Conservation (phyloP, 2,888 invertebrate species). For the Apamea anceps region DNA sequence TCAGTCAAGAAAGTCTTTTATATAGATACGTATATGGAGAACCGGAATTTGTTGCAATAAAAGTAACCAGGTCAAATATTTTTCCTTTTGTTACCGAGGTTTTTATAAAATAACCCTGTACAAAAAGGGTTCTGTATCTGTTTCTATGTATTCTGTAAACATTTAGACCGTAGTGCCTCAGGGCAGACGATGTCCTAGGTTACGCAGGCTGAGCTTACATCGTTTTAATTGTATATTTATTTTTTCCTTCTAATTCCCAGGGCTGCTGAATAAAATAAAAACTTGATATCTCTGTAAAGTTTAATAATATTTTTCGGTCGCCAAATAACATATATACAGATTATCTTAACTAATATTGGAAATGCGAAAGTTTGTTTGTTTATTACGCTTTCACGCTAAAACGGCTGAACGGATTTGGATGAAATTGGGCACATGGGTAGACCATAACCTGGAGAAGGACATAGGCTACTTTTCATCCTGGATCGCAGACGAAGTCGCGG, state of each 20-base stretch:
- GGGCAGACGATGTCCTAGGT: conserved; percentile 11
- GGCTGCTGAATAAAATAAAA: conserved; percentile 33
- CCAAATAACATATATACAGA: conserved; percentile 8
- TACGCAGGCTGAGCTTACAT: conserved; percentile 18
- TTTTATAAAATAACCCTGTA: conserved; percentile 8
- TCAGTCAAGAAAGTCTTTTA: conserved; percentile 14
- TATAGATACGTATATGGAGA: neutral
- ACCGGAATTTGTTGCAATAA: conserved; percentile 1
- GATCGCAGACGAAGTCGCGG: too few relatives aligned
- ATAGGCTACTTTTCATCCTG: too few relatives aligned
- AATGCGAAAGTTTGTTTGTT: too few relatives aligned
- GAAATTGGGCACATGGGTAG: too few relatives aligned
- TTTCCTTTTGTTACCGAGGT: conserved; percentile 21
- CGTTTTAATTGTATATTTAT: conserved; percentile 43
- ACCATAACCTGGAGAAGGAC: too few relatives aligned
- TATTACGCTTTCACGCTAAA: too few relatives aligned
- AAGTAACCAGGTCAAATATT: conserved; percentile 1
- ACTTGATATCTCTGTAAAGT: conserved; percentile 20
- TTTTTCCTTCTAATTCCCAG: conserved; percentile 27
- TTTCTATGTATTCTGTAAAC: conserved; percentile 23
- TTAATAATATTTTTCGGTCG: conserved; percentile 19
- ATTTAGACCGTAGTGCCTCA: conserved; percentile 13
- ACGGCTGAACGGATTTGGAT: too few relatives aligned
- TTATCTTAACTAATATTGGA: too few relatives aligned
- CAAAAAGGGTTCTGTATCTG: conserved; percentile 5